Conservation (phyloP, 2,888 invertebrate species). For the Eupithecia subumbrata region DNA sequence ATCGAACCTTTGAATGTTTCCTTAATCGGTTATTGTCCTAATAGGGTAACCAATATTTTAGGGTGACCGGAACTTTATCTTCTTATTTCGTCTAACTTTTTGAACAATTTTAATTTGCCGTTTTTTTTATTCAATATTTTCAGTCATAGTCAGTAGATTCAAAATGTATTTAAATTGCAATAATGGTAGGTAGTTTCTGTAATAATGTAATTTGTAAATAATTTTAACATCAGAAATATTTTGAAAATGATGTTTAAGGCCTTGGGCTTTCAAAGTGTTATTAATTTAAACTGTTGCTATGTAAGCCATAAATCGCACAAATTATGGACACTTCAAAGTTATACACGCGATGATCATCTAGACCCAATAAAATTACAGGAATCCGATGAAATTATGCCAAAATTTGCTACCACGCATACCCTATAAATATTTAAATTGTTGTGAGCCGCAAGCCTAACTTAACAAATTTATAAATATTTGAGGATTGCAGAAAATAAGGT, state of each 20-base stretch:
- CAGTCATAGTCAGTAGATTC: not conserved
- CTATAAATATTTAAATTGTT: slow-evolving; percentile 63
- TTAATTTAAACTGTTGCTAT: slow-evolving; percentile 17
- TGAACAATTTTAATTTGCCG: not conserved
- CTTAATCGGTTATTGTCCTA: slow-evolving; percentile 79
- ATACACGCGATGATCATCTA: slow-evolving; percentile 67
- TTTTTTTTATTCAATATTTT: not conserved
- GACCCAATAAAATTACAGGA: slow-evolving; percentile 58
- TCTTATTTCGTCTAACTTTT: not conserved
- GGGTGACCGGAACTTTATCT: not conserved
- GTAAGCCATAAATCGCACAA: slow-evolving; percentile 29
- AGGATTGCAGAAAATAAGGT: slow-evolving; percentile 33
- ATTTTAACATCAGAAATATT: not conserved
- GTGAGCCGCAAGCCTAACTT: slow-evolving; percentile 42
- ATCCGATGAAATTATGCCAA: slow-evolving; percentile 63
- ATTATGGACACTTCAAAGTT: slow-evolving; percentile 43
- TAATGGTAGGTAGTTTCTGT: not conserved
- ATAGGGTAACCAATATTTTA: slow-evolving; percentile 50
- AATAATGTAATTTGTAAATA: slow-evolving; percentile 5
- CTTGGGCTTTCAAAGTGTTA: not conserved
- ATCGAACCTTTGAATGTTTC: slow-evolving; percentile 76
- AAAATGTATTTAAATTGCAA: not conserved
- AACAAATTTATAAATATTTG: slow-evolving; percentile 34
- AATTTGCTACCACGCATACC: slow-evolving; percentile 73
- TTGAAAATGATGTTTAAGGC: not conserved